These are phyloP conservation scores for Zaprionus tsacasi DNA, from an alignment of 1,140 invertebrate species.

Conservation along the genomic window DNA sequence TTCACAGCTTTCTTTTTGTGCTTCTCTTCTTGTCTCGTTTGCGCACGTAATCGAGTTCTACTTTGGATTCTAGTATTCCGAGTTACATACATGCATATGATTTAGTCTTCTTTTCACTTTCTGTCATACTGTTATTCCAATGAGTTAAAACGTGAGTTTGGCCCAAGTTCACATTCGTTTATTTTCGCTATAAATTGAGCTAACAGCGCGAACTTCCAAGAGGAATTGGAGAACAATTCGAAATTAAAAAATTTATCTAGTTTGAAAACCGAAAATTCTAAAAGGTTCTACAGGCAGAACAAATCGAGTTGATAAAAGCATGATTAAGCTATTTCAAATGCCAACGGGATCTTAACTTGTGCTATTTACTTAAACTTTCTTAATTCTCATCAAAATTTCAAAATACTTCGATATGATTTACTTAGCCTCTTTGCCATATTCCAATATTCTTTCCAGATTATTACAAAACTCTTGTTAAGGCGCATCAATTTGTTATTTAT, in stretches of 20 bases:
- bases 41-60: slow-evolving; percentile 67
- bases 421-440: no score
- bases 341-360: background rate
- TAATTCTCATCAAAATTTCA: no score
- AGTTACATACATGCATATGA: background rate
- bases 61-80: slow-evolving; percentile 42
- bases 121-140: slow-evolving; percentile 5
- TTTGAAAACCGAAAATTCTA: background rate
- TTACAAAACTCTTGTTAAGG: slow-evolving; percentile 5
- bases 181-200: background rate
- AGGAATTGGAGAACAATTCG: background rate
- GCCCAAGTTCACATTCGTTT: slow-evolving; percentile 16
- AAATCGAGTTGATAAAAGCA: background rate
- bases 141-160: slow-evolving; percentile 65
- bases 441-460: no score
- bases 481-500: slow-evolving; percentile 75
- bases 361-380: no score
- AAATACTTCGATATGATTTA: no score
- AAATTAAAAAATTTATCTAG: background rate
- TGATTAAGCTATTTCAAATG: background rate
- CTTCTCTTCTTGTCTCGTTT: slow-evolving; percentile 15
- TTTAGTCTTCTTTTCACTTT: slow-evolving; percentile 34
- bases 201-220: background rate
- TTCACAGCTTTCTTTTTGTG: slow-evolving; percentile 62
- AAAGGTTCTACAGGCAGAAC: background rate